These are phyloP conservation scores for Eupithecia inturbata DNA, from an alignment of 2,888 invertebrate species.

Conservation along the genomic window DNA sequence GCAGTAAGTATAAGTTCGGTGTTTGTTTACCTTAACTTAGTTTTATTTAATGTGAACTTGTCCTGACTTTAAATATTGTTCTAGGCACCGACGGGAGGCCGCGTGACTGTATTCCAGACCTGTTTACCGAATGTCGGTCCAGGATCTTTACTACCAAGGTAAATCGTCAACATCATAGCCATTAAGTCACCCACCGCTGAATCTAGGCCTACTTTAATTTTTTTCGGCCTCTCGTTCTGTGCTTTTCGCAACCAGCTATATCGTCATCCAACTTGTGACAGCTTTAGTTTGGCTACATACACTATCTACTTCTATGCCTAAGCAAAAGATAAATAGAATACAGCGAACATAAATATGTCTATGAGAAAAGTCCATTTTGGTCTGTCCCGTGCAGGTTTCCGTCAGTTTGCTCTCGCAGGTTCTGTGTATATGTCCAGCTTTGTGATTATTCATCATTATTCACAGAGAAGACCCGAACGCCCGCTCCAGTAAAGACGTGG, in stretches of 20 bases:
- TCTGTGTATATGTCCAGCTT: not conserved
- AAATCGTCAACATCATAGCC: not conserved
- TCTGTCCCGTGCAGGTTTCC: not conserved
- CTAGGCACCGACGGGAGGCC: constrained; percentile 94
- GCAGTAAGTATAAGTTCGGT: not conserved
- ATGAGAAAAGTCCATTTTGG: too few species aligned
- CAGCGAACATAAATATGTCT: too few species aligned
- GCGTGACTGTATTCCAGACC: constrained; percentile 97
- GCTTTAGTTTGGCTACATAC: too few species aligned
- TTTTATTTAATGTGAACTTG: not conserved
- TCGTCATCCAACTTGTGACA: too few species aligned
- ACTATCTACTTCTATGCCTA: too few species aligned
- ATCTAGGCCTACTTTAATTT: not conserved
- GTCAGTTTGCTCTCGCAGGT: not conserved
- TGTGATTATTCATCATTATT: constrained; percentile 23
- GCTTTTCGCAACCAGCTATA: too few species aligned
- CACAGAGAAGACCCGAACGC: constrained; percentile 93
- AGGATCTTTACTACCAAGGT: constrained; percentile 91
- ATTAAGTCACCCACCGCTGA: not conserved
- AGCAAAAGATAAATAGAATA: too few species aligned
- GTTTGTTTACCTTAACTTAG: not conserved
- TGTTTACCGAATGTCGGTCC: constrained; percentile 94
- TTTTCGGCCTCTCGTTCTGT: too few species aligned
- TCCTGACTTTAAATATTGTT: not conserved
- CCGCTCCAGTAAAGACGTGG: constrained; percentile 91